These are phyloP conservation scores for Podarcis lilfordi DNA, from an alignment of 2,797 vertebrate genomes.

Conservation along the genomic window DNA sequence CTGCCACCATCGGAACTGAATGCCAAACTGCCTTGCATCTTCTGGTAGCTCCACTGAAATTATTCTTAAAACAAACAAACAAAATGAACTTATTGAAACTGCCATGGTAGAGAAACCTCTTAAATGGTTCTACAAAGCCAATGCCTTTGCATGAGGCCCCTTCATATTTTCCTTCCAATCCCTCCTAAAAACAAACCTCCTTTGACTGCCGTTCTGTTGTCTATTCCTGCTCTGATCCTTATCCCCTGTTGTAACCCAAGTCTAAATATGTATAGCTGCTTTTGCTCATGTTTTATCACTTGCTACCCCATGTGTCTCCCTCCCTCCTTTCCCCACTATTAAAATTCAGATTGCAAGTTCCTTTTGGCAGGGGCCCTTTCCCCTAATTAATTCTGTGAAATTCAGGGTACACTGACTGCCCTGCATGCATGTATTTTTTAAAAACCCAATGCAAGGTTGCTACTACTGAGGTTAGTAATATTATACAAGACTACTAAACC, in stretches of 20 bases:
- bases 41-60: conserved; percentile 94
- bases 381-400: neutral
- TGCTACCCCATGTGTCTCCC: too few relatives aligned
- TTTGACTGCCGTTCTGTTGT: neutral
- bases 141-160: neutral
- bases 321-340: neutral
- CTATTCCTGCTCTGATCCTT: neutral
- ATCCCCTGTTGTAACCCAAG: neutral
- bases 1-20: conserved; percentile 99
- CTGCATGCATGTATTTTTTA: neutral
- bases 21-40: conserved; percentile 91
- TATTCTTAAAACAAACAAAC: conserved; percentile 80
- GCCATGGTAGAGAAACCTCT: neutral
- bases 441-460: neutral
- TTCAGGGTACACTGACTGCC: neutral
- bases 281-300: neutral
- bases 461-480: neutral
- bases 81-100: conserved; percentile 3
- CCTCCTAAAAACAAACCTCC: neutral
- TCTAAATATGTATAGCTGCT: neutral
- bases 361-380: neutral
- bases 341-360: neutral
- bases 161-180: conserved; percentile 9
- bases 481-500: neutral
- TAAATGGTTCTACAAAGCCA: neutral